phyloP scores from a whole-genome alignment of 2,888 invertebrate genomes.

The Theodoxus fluviatilis region DNA sequence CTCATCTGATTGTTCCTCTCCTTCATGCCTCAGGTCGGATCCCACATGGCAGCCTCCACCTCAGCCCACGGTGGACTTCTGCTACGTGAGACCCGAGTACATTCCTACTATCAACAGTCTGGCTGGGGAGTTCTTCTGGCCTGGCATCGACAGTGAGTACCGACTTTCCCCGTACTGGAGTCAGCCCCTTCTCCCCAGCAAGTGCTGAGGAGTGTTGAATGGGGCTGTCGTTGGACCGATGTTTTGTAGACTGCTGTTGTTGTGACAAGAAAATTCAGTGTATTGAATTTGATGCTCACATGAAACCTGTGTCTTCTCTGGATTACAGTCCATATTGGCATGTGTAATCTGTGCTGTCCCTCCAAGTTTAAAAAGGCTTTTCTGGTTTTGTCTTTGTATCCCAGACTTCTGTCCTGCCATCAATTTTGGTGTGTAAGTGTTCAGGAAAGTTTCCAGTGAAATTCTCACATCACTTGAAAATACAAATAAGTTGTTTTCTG shows the following conservation, averaged over 20 bases:
- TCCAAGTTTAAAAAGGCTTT: too few relatives aligned
- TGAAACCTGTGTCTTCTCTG: neutral
- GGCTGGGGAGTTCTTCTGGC: constrained; percentile 87
- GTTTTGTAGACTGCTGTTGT: neutral
- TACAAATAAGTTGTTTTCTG: too few relatives aligned
- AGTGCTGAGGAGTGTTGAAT: neutral
- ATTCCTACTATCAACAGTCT: constrained; percentile 86
- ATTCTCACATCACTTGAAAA: too few relatives aligned
- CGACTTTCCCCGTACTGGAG: too few relatives aligned
- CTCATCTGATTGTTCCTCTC: neutral
- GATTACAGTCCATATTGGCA: too few relatives aligned
- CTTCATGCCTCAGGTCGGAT: constrained; percentile 48
- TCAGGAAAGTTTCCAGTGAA: too few relatives aligned
- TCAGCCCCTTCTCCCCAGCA: constrained; percentile 64
- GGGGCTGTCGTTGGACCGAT: neutral
- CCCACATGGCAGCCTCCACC: constrained; percentile 66
- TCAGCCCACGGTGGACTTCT: constrained; percentile 79
- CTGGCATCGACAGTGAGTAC: constrained; percentile 86
- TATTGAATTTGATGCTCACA: neutral
- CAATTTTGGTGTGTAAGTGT: too few relatives aligned
- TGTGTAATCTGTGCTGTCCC: too few relatives aligned
- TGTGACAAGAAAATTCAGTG: neutral
- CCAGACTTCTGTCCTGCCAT: too few relatives aligned
- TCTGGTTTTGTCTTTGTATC: too few relatives aligned
- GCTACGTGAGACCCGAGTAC: constrained; percentile 86